phyloP scores from a whole-genome alignment of 2,888 invertebrate genomes.

The Xestoiulus laeticollis region DNA sequence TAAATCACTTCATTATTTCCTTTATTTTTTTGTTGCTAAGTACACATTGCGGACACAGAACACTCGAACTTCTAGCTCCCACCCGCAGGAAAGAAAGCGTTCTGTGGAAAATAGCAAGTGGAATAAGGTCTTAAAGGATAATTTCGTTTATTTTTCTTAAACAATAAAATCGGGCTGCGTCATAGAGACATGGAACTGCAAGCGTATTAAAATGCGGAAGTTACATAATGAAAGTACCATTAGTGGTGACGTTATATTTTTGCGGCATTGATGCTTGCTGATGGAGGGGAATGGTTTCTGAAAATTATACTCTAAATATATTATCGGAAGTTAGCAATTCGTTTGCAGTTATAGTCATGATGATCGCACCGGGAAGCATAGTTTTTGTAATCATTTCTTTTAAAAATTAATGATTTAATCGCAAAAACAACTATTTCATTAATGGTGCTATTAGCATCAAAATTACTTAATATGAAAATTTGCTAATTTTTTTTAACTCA shows the following conservation, averaged over 20 bases:
- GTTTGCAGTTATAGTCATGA: no score
- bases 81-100: conserved; percentile 2
- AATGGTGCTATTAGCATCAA: no score
- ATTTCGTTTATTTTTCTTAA: conserved; percentile 19
- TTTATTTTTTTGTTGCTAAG: neutral
- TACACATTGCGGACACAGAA: neutral
- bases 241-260: neutral
- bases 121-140: neutral
- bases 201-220: neutral
- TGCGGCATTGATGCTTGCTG: neutral
- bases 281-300: neutral
- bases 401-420: no score
- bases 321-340: no score
- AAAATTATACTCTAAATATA: no score
- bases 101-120: neutral
- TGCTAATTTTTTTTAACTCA: no score
- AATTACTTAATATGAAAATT: no score
- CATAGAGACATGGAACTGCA: neutral
- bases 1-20: conserved; percentile 37
- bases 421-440: no score
- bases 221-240: neutral
- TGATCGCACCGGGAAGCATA: no score
- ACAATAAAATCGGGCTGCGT: neutral
- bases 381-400: no score
- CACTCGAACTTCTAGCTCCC: neutral